phyloP scores from a whole-genome alignment of 2,888 invertebrate species.

The Cantharis rustica region DNA sequence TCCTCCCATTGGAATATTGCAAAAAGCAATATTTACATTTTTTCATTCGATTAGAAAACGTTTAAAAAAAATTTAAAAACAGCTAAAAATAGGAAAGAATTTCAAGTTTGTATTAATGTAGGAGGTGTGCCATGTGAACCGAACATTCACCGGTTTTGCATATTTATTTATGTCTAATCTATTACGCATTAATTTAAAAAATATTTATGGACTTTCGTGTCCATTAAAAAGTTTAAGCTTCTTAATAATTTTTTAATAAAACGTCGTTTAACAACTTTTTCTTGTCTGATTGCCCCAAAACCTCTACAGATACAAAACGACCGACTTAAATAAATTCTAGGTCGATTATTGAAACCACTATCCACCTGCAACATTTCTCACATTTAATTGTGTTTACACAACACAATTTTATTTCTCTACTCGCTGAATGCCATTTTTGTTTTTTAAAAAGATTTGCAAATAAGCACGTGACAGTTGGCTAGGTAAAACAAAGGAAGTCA shows the following conservation, averaged over 20 bases:
- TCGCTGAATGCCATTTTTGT: not conserved
- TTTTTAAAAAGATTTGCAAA: not conserved
- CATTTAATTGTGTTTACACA: not conserved
- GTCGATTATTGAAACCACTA: constrained; percentile 22
- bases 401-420: not conserved
- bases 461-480: not conserved
- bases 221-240: not conserved
- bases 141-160: not conserved
- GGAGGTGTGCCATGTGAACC: constrained; percentile 2
- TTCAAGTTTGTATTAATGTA: constrained; percentile 1
- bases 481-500: not conserved
- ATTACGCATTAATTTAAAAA: not conserved
- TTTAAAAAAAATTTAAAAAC: not conserved
- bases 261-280: not conserved
- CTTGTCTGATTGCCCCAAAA: not conserved
- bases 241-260: not conserved
- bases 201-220: not conserved
- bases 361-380: constrained; percentile 23
- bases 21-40: not conserved
- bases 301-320: not conserved
- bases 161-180: not conserved
- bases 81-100: constrained; percentile 2
- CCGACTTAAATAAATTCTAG: constrained; percentile 11
- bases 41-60: not conserved
- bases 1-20: not conserved